Base-by-base conservation (phyloP, 1,140 invertebrate species). In the Lutraria rhynchaena region DNA sequence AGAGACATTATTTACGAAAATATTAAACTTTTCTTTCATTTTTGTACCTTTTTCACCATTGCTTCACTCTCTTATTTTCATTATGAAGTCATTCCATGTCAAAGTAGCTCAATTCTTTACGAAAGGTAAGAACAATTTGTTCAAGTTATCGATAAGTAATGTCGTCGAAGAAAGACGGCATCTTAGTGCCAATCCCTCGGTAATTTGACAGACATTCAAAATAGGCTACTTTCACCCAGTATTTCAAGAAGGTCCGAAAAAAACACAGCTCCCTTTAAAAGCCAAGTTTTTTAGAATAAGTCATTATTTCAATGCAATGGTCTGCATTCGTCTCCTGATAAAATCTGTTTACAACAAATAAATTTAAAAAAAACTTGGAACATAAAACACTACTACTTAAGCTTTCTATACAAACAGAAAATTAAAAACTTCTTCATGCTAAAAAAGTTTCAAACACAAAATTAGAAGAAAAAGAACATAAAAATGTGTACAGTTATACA, bases 281-380 rank as follows among this genome's bases (percentile, higher is more conserved):
- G 37, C 37, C 5, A 41, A 7, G 37, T 41, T 41, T 7, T 15
- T 41, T 41, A 41, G 5, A 41, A 7, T 41, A 7, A 41, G 15
- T 7, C 5, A 41, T 41, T 55, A 27, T 7, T 5, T 9, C 19
- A 55, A 15, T 22, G 19, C 22, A 41, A 22, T 33, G 69, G 53
- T 13, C 33, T 37, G 53, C 13, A 27, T 70, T 57, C 11, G 51
- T 71, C 31, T 57, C 69, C 49, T 31, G n/a, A 51, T 71, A 57
- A 29, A 71, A 71, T 24, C 29, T 57, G 69, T 71, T 71, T 71
- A 71, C 69, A 71, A 46, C 29, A 55, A 49, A 51, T 2, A n/a
- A 51, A 24, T 55, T 7, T 9, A 55, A 55, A n/a, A 57, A 71
- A 11, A 71, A 57, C 49, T n/a, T n/a, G 35, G 17, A 55, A 71